These are phyloP conservation scores for Aphidius ervi DNA, from an alignment of 1,140 invertebrate genomes.

Conservation along the genomic window DNA sequence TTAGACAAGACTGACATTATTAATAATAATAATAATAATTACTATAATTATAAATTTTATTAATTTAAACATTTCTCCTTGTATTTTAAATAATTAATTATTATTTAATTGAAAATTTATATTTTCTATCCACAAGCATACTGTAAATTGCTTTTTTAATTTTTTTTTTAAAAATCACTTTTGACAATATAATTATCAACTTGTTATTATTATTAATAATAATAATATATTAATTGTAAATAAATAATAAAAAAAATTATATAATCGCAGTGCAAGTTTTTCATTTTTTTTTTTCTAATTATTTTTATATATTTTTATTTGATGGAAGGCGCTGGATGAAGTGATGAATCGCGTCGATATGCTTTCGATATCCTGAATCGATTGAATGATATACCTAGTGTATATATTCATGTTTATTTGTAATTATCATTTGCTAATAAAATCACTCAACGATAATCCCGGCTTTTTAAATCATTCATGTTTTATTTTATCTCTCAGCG, in stretches of 20 bases:
- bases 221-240: background rate
- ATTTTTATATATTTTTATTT: constrained; percentile 6
- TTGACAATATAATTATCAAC: no score
- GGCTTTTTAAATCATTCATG: no score
- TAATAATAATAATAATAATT: no score
- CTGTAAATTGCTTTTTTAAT: constrained; percentile 11
- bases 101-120: constrained; percentile 1
- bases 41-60: no score
- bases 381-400: background rate
- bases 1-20: no score
- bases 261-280: background rate
- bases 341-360: constrained; percentile 15
- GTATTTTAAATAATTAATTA: background rate
- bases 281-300: constrained; percentile 7
- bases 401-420: constrained; percentile 1
- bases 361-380: constrained; percentile 11
- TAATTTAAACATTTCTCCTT: no score
- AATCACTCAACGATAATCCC: constrained; percentile 1
- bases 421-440: constrained; percentile 1
- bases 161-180: background rate
- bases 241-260: constrained; percentile 11
- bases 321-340: constrained; percentile 17
- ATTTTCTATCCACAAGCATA: background rate
- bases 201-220: no score
- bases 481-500: no score